A percentile compares a stretch with the other conserved stretches of the same genome.
phyloP scores from a whole-genome alignment of 2,888 invertebrate species.

The Pammene fasciana region DNA sequence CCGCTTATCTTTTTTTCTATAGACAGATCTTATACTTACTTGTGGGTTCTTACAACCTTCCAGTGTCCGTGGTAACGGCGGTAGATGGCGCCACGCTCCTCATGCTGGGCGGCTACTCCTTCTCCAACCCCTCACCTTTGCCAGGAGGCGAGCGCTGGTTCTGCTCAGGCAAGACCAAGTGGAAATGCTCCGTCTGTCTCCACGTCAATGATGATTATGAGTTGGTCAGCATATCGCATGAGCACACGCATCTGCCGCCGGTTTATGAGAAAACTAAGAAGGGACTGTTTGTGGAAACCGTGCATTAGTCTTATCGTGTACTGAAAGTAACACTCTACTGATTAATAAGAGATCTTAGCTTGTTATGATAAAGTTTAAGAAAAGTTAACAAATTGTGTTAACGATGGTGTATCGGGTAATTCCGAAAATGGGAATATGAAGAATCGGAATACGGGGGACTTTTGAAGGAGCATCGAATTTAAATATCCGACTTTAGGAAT shows the following conservation, averaged over 20 bases:
- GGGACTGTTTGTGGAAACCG: slow-evolving; percentile 66
- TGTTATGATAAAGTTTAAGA: too few relatives aligned
- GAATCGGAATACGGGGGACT: too few relatives aligned
- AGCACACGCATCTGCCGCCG: slow-evolving; percentile 71
- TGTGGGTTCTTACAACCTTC: slow-evolving; percentile 47
- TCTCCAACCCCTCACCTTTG: slow-evolving; percentile 74
- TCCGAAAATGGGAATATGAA: too few relatives aligned
- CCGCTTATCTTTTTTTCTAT: not conserved
- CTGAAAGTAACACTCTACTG: too few relatives aligned
- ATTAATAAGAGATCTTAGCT: too few relatives aligned
- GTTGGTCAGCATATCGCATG: slow-evolving; percentile 70
- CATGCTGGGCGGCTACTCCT: slow-evolving; percentile 74
- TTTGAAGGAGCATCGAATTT: too few relatives aligned
- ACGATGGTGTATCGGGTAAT: too few relatives aligned
- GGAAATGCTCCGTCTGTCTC: slow-evolving; percentile 71
- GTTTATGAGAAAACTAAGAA: slow-evolving; percentile 66
- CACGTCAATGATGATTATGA: slow-evolving; percentile 79
- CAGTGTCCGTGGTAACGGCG: slow-evolving; percentile 77
- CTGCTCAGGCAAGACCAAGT: slow-evolving; percentile 69
- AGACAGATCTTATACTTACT: not conserved
- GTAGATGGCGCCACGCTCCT: slow-evolving; percentile 74
- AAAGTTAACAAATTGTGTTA: too few relatives aligned
- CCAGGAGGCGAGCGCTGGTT: slow-evolving; percentile 75
- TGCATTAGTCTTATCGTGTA: slow-evolving; percentile 23
- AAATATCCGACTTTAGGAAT: too few relatives aligned